Conservation (phyloP, 2,888 invertebrate genomes). For the Rhingia rostrata region DNA sequence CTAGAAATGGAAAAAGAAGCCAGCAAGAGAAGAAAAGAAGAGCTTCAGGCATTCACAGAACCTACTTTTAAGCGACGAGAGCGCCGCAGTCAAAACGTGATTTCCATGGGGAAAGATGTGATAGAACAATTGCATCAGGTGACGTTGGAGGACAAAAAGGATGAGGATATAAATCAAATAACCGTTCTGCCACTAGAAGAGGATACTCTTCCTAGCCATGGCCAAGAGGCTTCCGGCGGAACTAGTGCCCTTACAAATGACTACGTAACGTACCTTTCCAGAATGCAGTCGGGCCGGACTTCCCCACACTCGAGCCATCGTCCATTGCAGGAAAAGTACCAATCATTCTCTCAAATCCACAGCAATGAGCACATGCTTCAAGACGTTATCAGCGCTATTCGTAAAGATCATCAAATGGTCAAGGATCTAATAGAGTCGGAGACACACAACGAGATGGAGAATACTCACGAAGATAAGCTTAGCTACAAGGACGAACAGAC, state of each 20-base stretch:
- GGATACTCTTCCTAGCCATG: constrained; percentile 3
- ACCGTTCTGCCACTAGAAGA: constrained; percentile 58
- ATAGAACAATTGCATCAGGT: constrained; percentile 69
- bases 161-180: constrained; percentile 62
- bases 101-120: constrained; percentile 59
- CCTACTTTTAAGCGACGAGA: constrained; percentile 64
- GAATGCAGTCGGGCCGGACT: constrained; percentile 75
- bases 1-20: constrained; percentile 80
- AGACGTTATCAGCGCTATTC: constrained; percentile 79
- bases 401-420: constrained; percentile 77
- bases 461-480: constrained; percentile 71
- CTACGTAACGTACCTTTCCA: constrained; percentile 50
- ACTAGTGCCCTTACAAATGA: constrained; percentile 35
- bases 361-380: constrained; percentile 78
- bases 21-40: constrained; percentile 70
- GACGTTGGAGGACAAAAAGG: constrained; percentile 19
- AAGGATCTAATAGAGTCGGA: constrained; percentile 77
- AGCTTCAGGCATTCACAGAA: constrained; percentile 54
- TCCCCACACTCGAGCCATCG: constrained; percentile 75
- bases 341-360: constrained; percentile 77
- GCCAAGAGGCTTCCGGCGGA: constrained; percentile 53
- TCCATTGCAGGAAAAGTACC: constrained; percentile 57
- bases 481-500: constrained; percentile 71
- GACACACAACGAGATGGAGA: constrained; percentile 77
- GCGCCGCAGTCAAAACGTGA: constrained; percentile 46